Base-by-base conservation (phyloP, 2,797 vertebrate genomes). In the Pampus argenteus region DNA sequence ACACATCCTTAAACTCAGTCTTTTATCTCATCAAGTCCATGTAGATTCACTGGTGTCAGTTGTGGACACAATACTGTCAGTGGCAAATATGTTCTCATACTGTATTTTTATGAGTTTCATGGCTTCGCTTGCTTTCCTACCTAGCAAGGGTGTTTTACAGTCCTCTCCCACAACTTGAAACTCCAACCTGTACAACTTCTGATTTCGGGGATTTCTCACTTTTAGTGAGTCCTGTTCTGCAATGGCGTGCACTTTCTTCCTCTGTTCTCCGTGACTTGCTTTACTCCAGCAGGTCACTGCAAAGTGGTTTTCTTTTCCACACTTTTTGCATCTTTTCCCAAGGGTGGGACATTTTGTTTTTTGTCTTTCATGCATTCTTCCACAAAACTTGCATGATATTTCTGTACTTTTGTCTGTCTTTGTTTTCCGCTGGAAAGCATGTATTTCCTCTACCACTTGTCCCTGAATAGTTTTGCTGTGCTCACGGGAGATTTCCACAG, bases 171-270 rank as follows among this genome's bases (percentile, higher is more conserved):
- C 55, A 0, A 72, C 78, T 11, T 62, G 47, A 54, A 79, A 77
- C 44, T 80, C 69, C 5, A 80, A 18, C 9, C 26, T 28, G 66
- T 81, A 78, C 20, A 31, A 38, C 42, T 85, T 83, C 3, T 76
- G 38, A 36, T 82, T 82, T 54, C 68, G 76, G 9, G 61, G 79
- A 25, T 82, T 84, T 66, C 57, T 48, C 2, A 84, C 3, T 15
- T 76, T 84, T 0, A 75, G n/a, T n/a, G 14, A 59, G 36, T 75
- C 66, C 10, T 40, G 34, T 28, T 82, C 62, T 36, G 60, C 3
- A 3, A 74, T 55, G 51, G 6, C 15, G 5, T 80, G 74, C 20
- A 77, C 36, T 26, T 56, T 11, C 9, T 47, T 47, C 13, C 42
- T 63, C 23, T 48, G 36, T 40, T 7, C 36, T 13, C 11, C 11